phyloP scores from a whole-genome alignment of 2,113 vertebrate species.

The Actenoides hombroni region DNA sequence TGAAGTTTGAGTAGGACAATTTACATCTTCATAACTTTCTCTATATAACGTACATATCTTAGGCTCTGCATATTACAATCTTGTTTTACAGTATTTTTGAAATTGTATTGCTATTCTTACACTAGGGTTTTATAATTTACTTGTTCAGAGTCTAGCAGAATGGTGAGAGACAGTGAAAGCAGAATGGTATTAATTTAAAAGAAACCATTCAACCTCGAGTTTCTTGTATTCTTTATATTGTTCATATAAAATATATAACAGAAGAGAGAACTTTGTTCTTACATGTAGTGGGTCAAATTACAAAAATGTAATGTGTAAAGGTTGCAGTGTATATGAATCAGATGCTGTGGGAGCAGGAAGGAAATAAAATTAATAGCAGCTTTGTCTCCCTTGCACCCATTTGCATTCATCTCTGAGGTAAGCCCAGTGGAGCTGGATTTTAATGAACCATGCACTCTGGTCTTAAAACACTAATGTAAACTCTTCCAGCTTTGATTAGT shows the following conservation, averaged over 20 bases:
- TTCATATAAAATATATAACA: background rate
- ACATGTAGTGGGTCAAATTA: background rate
- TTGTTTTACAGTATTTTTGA: background rate
- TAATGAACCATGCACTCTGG: background rate
- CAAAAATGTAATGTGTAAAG: background rate
- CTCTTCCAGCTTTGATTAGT: background rate
- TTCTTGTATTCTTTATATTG: background rate
- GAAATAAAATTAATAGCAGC: background rate
- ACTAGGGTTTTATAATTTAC: background rate
- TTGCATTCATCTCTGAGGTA: background rate
- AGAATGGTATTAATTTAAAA: background rate
- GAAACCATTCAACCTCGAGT: background rate
- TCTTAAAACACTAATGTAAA: slow-evolving; percentile 26
- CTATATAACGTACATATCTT: background rate
- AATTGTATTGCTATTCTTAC: background rate
- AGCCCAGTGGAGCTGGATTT: background rate
- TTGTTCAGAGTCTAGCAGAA: background rate
- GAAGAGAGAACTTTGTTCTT: background rate
- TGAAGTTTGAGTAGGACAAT: background rate
- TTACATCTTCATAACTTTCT: background rate
- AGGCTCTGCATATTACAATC: background rate
- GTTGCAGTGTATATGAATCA: background rate
- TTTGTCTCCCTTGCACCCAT: background rate
- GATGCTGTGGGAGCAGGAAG: background rate
- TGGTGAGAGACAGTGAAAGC: background rate